A percentile compares a stretch with the other conserved stretches of the same genome.
phyloP scores from a whole-genome alignment of 2,113 vertebrate genomes.

The Zootoca vivipara region DNA sequence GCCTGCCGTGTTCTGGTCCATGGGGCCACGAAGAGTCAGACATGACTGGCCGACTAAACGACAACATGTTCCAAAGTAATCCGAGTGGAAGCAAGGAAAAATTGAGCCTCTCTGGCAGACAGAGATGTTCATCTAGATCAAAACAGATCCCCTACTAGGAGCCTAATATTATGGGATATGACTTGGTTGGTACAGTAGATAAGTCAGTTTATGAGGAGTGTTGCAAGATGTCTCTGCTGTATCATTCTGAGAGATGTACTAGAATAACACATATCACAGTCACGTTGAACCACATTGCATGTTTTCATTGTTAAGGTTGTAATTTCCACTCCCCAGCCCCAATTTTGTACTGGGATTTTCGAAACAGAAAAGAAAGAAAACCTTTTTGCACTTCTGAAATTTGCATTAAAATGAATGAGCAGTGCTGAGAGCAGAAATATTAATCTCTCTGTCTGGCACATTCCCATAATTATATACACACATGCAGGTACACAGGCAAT shows the following conservation, averaged over 20 bases:
- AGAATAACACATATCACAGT: not conserved
- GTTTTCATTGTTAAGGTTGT: not conserved
- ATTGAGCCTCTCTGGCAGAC: not conserved
- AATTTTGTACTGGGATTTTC: not conserved
- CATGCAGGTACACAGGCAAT: not conserved
- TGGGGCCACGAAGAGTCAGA: too few species aligned
- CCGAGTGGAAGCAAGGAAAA: not conserved
- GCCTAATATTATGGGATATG: not conserved
- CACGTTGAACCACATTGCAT: not conserved
- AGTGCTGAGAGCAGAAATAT: not conserved
- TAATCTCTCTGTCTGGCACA: not conserved
- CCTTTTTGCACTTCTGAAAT: conserved; percentile 14
- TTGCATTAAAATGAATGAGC: not conserved
- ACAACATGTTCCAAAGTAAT: not conserved
- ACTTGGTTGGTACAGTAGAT: not conserved
- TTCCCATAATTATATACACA: not conserved
- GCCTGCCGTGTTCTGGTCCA: too few species aligned
- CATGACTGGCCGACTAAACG: too few species aligned
- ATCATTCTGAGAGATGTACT: too few species aligned
- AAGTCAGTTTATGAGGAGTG: not conserved
- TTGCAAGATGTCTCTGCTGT: not conserved
- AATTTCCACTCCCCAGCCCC: too few species aligned
- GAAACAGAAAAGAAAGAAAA: not conserved
- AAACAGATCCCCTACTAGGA: not conserved
- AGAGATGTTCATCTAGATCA: too few species aligned